phyloP scores from a whole-genome alignment of 2,888 invertebrate species.

The Lagria hirta region DNA sequence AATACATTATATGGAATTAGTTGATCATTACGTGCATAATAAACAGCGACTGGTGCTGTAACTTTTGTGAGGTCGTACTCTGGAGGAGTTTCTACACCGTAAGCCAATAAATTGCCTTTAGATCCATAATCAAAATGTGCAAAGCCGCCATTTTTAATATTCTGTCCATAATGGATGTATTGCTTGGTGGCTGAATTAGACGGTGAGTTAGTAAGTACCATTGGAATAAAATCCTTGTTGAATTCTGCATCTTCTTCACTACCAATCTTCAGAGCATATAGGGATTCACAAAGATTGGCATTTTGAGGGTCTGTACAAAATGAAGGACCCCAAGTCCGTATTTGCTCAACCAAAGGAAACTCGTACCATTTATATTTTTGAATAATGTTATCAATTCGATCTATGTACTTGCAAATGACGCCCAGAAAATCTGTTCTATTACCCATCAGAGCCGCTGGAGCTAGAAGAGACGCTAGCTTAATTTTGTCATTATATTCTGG shows the following conservation, averaged over 20 bases:
- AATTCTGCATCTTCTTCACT: too few relatives aligned
- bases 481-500: constrained; percentile 69
- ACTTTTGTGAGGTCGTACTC: constrained; percentile 24
- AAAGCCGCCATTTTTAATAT: constrained; percentile 16
- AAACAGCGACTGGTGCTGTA: constrained; percentile 23
- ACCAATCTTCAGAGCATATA: not conserved
- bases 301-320: too few relatives aligned
- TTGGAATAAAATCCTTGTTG: constrained; percentile 18
- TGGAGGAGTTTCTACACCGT: constrained; percentile 23
- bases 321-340: too few relatives aligned
- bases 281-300: too few relatives aligned
- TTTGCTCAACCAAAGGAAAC: too few relatives aligned
- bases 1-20: too few relatives aligned
- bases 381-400: too few relatives aligned
- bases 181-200: constrained; percentile 22
- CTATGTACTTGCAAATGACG: too few relatives aligned
- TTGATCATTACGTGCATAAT: constrained; percentile 20
- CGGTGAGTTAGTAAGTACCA: constrained; percentile 17
- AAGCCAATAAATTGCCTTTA: constrained; percentile 19
- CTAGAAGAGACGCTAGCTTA: constrained; percentile 64
- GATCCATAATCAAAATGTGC: constrained; percentile 27
- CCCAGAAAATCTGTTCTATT: constrained; percentile 9
- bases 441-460: constrained; percentile 61
- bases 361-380: too few relatives aligned
- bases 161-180: constrained; percentile 17